phyloP scores from a whole-genome alignment of 2,797 vertebrate genomes.

The Apogon talboti region DNA sequence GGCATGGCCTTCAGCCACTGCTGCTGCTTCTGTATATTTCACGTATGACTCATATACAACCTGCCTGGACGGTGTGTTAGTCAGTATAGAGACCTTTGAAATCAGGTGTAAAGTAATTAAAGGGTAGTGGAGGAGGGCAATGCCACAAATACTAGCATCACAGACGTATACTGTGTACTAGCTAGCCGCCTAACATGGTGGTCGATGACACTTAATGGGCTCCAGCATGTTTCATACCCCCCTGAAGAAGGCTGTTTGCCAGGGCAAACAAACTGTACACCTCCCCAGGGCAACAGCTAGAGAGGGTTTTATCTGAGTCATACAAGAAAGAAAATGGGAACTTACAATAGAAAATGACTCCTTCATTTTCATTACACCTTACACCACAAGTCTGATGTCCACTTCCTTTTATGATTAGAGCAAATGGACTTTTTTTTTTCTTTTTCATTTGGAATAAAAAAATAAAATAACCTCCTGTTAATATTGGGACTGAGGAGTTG shows the following conservation, averaged over 20 bases:
- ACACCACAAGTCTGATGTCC: neutral
- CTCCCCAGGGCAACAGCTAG: conserved; percentile 13
- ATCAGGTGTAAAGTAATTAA: conserved; percentile 21
- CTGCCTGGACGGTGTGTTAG: conserved; percentile 39
- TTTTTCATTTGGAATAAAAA: neutral
- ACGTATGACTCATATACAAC: conserved; percentile 57
- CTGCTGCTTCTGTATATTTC: conserved; percentile 38
- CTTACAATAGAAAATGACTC: neutral
- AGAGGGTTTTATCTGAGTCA: neutral
- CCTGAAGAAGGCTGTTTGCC: conserved; percentile 59
- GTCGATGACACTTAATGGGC: conserved; percentile 73
- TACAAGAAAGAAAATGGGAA: neutral
- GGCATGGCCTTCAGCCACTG: conserved; percentile 51
- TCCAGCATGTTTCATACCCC: conserved; percentile 63
- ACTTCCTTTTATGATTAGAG: neutral
- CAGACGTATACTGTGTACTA: neutral
- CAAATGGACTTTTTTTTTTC: neutral
- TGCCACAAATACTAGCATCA: conserved; percentile 7
- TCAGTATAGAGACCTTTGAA: conserved; percentile 10
- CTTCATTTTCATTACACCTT: neutral
- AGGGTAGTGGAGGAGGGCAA: neutral
- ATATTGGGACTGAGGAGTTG: conserved; percentile 24
- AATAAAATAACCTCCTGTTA: neutral
- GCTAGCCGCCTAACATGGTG: conserved; percentile 57
- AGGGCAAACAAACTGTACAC: conserved; percentile 58